A percentile compares a stretch with the other conserved stretches of the same genome.
Evolutionary conservation across 1,140 invertebrate genomes (phyloP).

Genomic region (Pogonognathellus flavescens): DNA sequence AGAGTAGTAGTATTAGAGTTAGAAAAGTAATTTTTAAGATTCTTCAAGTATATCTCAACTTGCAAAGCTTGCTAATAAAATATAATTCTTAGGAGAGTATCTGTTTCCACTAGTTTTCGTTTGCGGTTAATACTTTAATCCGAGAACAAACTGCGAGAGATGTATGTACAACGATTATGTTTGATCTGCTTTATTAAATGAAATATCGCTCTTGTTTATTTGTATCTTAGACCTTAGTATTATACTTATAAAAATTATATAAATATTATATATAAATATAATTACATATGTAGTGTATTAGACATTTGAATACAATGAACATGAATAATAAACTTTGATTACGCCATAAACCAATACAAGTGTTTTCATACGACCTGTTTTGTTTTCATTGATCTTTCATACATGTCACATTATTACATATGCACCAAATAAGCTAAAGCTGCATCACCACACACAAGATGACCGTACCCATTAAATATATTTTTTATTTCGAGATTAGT

Average conservation of each 20-base stretch:
- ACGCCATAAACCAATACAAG: slow-evolving; percentile 43
- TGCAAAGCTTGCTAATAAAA: neutral
- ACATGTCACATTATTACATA: no score
- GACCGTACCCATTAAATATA: neutral
- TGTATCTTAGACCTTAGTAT: slow-evolving; percentile 12
- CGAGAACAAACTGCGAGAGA: slow-evolving; percentile 31
- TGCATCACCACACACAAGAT: neutral
- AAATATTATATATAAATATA: neutral
- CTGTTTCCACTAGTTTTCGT: neutral
- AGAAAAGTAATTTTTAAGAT: neutral
- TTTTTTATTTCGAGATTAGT: no score
- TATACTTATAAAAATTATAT: neutral
- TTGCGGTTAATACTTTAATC: slow-evolving; percentile 19
- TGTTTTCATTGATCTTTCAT: slow-evolving; percentile 16
- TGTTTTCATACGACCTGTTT: slow-evolving; percentile 23
- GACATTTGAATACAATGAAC: slow-evolving; percentile 27
- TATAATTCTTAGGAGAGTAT: neutral
- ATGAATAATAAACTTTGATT: slow-evolving; percentile 42
- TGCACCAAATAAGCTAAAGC: slow-evolving; percentile 1
- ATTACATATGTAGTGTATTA: neutral
- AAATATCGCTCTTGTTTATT: slow-evolving; percentile 36
- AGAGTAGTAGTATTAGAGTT: neutral
- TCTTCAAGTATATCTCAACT: neutral
- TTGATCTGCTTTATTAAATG: slow-evolving; percentile 20
- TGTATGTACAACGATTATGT: slow-evolving; percentile 38